Evolutionary conservation across 1,140 invertebrate genomes (phyloP), one percentile per base, ranked within the genome.

Genomic region (Philopotamus ludificatus): DNA sequence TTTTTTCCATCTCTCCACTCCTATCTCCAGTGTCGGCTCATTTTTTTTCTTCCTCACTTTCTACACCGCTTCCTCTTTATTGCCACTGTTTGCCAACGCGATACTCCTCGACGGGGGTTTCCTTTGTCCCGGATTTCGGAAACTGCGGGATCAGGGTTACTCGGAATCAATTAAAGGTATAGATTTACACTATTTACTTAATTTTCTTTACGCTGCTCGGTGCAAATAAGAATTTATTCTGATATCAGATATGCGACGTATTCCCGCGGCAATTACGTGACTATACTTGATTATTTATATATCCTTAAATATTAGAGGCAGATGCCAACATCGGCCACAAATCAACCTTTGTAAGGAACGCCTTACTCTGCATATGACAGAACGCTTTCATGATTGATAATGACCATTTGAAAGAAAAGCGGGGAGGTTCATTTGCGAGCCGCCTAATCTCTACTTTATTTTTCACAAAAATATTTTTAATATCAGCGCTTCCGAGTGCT

Each of bases 361-460:
- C 58, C 67, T 65, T 45, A 39, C 68, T 60, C 68, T 70, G 68
- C 53, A 62, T 66, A 70, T 70, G 68, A 70, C 68, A 70, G 68
- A 70, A 54, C 45, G 63, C 68, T 63, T 66, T 63, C 54, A 47
- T 70, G 68, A 70, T 70, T 70, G 68, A 70, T 70, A 70, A 70
- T 70, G 68, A 70, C 68, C 68, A 70, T 70, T 70, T 65, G 58
- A 65, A 66, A 70, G 59, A 59, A 55, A 51, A 69, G 66, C 58
- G 67, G 63, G 63, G 67, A 57, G 63, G 60, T 70, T 70, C 68
- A 70, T 70, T 70, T 70, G 68, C 54, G 64, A 65, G 67, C 63
- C 9, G 63, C 63, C 67, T 68, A 68, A 68, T 68, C 58, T 65
- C 20, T 57, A 26, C 51, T 58, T 57, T 68, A 60, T 54, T 68